These are phyloP conservation scores for Penaeus chinensis DNA, from an alignment of 1,140 invertebrate species.

Conservation along the genomic window DNA sequence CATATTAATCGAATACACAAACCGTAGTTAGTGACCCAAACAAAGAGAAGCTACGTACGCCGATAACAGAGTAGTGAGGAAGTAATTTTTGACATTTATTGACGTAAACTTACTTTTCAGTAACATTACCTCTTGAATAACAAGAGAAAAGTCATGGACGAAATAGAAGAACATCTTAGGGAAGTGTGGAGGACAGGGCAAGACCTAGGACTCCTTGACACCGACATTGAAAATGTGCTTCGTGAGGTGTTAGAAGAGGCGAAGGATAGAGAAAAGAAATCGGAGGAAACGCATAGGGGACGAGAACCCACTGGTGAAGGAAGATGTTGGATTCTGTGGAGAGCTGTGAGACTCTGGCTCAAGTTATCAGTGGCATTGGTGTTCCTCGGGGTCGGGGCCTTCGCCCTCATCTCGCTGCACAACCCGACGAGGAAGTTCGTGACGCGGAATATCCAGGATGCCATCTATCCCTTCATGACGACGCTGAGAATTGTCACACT, in stretches of 20 bases:
- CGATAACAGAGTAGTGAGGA: too few species aligned
- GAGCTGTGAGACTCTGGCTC: not conserved
- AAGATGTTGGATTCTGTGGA: too few species aligned
- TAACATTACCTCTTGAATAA: too few species aligned
- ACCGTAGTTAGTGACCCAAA: too few species aligned
- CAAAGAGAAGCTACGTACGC: too few species aligned
- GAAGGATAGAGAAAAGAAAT: slow-evolving; percentile 1
- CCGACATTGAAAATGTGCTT: slow-evolving; percentile 21
- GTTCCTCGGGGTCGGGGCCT: not conserved
- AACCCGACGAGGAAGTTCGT: slow-evolving; percentile 46
- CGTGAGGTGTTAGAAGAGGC: slow-evolving; percentile 10
- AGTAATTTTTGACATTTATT: too few species aligned
- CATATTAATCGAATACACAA: too few species aligned
- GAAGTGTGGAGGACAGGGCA: slow-evolving; percentile 33
- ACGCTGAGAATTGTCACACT: slow-evolving; percentile 9
- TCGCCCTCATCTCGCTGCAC: slow-evolving; percentile 26
- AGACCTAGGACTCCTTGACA: slow-evolving; percentile 16
- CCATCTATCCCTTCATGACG: slow-evolving; percentile 45
- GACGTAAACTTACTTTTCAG: too few species aligned
- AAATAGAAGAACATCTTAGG: not conserved
- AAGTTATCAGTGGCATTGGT: not conserved
- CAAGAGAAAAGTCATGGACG: not conserved
- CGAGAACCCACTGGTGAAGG: not conserved
- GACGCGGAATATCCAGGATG: slow-evolving; percentile 46
- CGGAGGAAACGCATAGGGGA: not conserved